Evolutionary conservation across 92 coral and sea anemone genomes (phyloP).

Genomic region (Bergia sp.): DNA sequence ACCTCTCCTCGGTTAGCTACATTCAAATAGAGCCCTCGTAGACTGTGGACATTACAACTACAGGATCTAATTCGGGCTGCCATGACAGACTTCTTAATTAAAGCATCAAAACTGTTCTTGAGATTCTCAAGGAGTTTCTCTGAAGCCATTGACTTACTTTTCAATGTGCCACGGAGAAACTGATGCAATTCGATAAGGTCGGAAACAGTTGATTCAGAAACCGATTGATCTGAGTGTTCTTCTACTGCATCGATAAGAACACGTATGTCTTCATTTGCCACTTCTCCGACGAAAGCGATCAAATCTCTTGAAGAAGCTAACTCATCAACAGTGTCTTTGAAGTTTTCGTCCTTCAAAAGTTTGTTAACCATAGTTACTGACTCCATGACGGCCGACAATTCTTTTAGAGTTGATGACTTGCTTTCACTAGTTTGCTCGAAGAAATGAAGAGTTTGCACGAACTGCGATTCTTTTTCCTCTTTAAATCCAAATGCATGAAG

Average conservation of each 20-base stretch:
- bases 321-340: constrained; percentile 61
- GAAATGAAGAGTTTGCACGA: neutral
- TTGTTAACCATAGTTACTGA: constrained; percentile 48
- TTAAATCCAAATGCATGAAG: constrained; percentile 62
- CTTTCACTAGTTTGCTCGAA: neutral
- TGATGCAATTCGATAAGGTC: constrained; percentile 93
- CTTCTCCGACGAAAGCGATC: constrained; percentile 71
- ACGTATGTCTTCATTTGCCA: constrained; percentile 89
- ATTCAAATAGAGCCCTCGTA: constrained; percentile 81
- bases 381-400: constrained; percentile 17
- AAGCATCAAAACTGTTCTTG: constrained; percentile 29
- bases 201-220: constrained; percentile 89
- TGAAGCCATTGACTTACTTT: constrained; percentile 50
- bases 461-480: neutral
- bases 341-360: constrained; percentile 48
- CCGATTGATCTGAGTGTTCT: constrained; percentile 95
- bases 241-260: constrained; percentile 95
- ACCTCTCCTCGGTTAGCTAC: constrained; percentile 91
- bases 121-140: constrained; percentile 51
- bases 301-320: constrained; percentile 76
- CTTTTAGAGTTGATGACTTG: constrained; percentile 4
- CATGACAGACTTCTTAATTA: constrained; percentile 58
- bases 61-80: constrained; percentile 84
- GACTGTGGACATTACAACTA: constrained; percentile 78
- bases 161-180: constrained; percentile 71